phyloP scores from a whole-genome alignment of 2,888 invertebrate genomes.

The Mesopsocus fuscifrons region DNA sequence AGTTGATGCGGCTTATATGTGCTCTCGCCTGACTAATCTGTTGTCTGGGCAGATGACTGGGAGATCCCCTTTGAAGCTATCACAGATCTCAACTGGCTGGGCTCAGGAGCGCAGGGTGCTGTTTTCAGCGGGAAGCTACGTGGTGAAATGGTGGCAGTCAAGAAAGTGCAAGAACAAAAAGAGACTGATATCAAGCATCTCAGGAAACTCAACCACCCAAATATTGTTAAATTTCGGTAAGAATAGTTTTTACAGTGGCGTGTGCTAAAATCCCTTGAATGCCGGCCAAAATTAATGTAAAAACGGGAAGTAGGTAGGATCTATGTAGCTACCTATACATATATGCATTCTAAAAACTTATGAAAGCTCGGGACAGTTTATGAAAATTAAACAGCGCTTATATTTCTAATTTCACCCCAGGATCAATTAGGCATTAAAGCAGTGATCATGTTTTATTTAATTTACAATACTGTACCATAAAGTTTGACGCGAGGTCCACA shows the following conservation, averaged over 20 bases:
- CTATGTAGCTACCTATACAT: background rate
- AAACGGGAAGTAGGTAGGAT: background rate
- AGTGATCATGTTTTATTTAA: too few species aligned
- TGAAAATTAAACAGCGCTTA: too few species aligned
- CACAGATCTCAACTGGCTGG: constrained; percentile 74
- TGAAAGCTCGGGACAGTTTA: too few species aligned
- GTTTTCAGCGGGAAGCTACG: constrained; percentile 75
- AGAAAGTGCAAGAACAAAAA: constrained; percentile 79
- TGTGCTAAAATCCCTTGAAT: background rate
- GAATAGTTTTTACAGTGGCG: constrained; percentile 15
- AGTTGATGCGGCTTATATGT: background rate
- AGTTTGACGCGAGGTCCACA: too few species aligned
- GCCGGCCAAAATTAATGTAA: background rate
- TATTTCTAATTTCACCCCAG: too few species aligned
- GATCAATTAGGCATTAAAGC: too few species aligned
- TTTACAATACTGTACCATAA: too few species aligned
- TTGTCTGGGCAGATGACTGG: constrained; percentile 54
- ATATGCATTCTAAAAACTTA: background rate
- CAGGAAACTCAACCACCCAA: constrained; percentile 82
- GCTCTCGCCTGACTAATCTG: background rate
- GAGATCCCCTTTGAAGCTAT: constrained; percentile 87
- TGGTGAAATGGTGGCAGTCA: constrained; percentile 82
- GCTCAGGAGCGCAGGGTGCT: constrained; percentile 90
- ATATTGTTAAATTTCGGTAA: constrained; percentile 72
- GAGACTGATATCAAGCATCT: constrained; percentile 89